Evolutionary conservation across 2,888 invertebrate genomes (phyloP).

Genomic region (Chloroclysta siterata): DNA sequence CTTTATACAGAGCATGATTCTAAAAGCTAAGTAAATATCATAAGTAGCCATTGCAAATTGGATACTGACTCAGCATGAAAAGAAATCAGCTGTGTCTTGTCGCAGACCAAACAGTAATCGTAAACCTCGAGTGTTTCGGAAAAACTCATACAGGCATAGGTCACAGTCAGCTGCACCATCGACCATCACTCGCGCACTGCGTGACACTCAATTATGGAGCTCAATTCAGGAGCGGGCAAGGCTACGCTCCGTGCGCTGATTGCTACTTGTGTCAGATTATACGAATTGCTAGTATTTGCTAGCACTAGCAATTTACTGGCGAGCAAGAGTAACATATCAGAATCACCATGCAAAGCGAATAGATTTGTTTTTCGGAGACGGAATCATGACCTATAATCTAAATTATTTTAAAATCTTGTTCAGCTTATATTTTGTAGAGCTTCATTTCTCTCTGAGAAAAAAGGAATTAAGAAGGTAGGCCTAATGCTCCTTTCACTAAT

Average conservation of each 20-base stretch:
- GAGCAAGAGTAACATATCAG: background rate
- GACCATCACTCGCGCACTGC: constrained; percentile 58
- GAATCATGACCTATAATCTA: no score
- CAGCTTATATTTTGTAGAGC: no score
- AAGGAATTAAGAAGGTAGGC: no score
- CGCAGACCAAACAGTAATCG: no score
- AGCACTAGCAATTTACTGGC: constrained; percentile 2
- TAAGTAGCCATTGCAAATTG: no score
- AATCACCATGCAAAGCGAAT: background rate
- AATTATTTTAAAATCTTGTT: no score
- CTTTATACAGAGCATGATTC: no score
- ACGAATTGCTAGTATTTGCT: constrained; percentile 14
- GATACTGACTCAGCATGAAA: no score
- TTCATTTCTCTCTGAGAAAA: no score
- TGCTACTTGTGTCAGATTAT: constrained; percentile 38
- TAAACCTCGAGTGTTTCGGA: background rate
- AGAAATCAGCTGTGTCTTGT: no score
- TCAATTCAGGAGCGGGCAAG: constrained; percentile 73
- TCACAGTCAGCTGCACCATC: constrained; percentile 8
- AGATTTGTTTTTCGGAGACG: no score
- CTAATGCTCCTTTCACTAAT: background rate
- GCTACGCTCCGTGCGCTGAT: constrained; percentile 61
- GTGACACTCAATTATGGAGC: constrained; percentile 75
- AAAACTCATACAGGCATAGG: constrained; percentile 12
- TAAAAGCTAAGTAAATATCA: no score